phyloP scores from a whole-genome alignment of 2,797 vertebrate species.

The Cuculus canorus region DNA sequence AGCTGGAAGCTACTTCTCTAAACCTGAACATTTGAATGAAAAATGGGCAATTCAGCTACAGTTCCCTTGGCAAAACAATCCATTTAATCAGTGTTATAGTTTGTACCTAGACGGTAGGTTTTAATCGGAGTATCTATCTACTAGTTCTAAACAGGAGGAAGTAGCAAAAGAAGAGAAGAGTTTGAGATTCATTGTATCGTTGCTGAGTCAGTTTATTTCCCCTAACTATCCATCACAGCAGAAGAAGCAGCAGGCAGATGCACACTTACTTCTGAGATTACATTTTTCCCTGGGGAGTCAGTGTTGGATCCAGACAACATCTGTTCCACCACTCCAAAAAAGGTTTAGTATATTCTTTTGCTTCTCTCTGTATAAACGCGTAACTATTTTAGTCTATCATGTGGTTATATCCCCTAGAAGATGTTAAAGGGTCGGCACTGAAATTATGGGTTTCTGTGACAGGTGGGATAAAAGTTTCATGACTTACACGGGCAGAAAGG shows the following conservation, averaged over 20 bases:
- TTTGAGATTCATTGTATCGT: constrained; percentile 71
- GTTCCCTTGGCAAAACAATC: constrained; percentile 81
- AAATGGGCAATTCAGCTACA: constrained; percentile 76
- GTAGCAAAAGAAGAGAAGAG: constrained; percentile 41
- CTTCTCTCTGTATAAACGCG: not conserved
- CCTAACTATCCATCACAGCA: constrained; percentile 86
- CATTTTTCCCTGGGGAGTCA: constrained; percentile 74
- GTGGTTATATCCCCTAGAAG: not conserved
- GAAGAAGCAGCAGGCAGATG: constrained; percentile 82
- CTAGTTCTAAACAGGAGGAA: constrained; percentile 84
- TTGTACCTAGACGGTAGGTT: constrained; percentile 89
- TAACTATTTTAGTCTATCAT: not conserved
- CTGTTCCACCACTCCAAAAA: constrained; percentile 78
- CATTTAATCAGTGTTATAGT: constrained; percentile 89
- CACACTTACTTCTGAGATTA: constrained; percentile 72
- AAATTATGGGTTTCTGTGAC: not conserved
- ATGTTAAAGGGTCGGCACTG: not conserved
- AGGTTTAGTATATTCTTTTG: constrained; percentile 76
- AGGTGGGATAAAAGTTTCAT: not conserved
- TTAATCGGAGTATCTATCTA: constrained; percentile 88
- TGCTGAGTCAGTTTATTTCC: constrained; percentile 87
- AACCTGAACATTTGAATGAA: constrained; percentile 81
- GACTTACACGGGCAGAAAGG: not conserved
- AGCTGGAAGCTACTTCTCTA: constrained; percentile 78
- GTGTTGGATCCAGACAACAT: constrained; percentile 78